These are phyloP conservation scores for Temnothorax unifasciatus DNA, from an alignment of 2,888 invertebrate genomes.

Conservation along the genomic window DNA sequence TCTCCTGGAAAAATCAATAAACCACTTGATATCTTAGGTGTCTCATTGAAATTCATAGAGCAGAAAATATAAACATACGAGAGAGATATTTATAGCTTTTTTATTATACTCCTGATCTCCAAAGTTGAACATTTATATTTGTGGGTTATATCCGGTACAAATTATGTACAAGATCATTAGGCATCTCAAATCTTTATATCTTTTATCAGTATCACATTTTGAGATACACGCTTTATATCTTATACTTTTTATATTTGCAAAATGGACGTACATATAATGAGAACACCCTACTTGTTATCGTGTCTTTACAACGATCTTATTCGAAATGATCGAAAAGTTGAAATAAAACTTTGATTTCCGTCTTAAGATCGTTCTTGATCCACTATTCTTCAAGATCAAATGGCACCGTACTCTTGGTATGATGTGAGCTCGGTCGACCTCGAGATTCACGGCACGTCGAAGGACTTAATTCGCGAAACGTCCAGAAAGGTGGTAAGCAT, in stretches of 20 bases:
- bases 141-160: not conserved
- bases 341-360: slow-evolving; percentile 29
- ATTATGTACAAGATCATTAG: not conserved
- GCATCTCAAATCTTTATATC: not conserved
- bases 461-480: slow-evolving; percentile 79
- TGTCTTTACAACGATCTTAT: not conserved
- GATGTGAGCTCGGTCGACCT: slow-evolving; percentile 31
- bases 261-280: not conserved
- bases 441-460: slow-evolving; percentile 76
- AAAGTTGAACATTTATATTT: slow-evolving; percentile 1
- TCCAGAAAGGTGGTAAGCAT: slow-evolving; percentile 76
- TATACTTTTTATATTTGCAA: not conserved
- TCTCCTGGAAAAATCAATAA: slow-evolving; percentile 17
- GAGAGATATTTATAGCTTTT: not conserved
- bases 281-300: no score
- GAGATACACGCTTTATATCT: not conserved
- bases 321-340: slow-evolving; percentile 25
- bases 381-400: slow-evolving; percentile 22
- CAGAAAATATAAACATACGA: slow-evolving; percentile 2
- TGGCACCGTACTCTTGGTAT: slow-evolving; percentile 15
- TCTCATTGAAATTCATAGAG: not conserved
- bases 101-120: not conserved
- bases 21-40: not conserved
- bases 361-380: not conserved
- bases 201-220: not conserved